Base-by-base conservation (phyloP, 2,888 invertebrate genomes). In the Charanyca ferruginea region DNA sequence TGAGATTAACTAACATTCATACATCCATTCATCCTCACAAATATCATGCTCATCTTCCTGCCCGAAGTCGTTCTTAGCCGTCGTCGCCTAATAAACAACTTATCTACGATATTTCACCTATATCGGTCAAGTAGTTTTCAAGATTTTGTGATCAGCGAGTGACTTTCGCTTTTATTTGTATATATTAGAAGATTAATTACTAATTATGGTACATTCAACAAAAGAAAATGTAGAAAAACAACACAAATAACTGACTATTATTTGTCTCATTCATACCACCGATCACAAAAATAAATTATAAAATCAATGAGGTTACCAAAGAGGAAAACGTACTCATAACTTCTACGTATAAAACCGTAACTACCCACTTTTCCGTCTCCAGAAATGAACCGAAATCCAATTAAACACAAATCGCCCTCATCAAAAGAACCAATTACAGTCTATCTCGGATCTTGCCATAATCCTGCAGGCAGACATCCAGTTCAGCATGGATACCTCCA, bases 401-500 rank as follows among this genome's bases (percentile, higher is more conserved):
- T 73, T 76, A 73, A 76, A 38, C 57, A 53, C 32, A 70, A 76
- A 58, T 76, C 44, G 20, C 18, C 35, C 47, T 47, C 28, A 63
- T 53, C 48, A 57, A 62, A 68, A 70, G 63, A n/a, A 54, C 53
- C 58, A 70, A 76, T 73, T 76, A 76, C 54, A 59, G 52, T 77
- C 47, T 67, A 66, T 62, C 66, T 57, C 28, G 66, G 57, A 71
- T 73, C 48, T 51, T 9, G n/a, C 45, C 23, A 71, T 78, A 71
- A 65, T 66, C 48, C 66, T 47, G 59, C 23, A 49, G 51, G 53
- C 64, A 79, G 67, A 74, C 52, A 63, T 20, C 51, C 44, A 65
- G 59, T 74, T 73, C 53, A 62, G 66, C 57, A 62, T 64, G 69
- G 65, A 61, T 71, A 71, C 76, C 69, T 79, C 59, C 41, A 23